Conservation (phyloP, 2,888 invertebrate genomes). For the Nephrotoma appendiculata region DNA sequence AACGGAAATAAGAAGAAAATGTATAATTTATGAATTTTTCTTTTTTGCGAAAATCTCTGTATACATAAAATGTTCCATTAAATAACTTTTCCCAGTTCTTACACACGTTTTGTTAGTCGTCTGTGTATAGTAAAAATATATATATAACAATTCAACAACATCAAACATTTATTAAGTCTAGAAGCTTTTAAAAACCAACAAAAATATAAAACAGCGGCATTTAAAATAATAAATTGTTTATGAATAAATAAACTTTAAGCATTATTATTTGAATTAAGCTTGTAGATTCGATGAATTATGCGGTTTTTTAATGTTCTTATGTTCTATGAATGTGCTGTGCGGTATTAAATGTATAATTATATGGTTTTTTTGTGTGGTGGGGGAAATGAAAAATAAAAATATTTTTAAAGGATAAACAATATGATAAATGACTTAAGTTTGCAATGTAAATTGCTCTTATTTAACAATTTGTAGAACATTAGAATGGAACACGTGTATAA, state of each 20-base stretch:
- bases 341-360: not conserved
- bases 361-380: not conserved
- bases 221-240: not conserved
- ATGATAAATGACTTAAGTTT: not conserved
- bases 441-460: not conserved
- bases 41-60: not conserved
- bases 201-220: not conserved
- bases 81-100: not conserved
- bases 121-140: not conserved
- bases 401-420: not conserved
- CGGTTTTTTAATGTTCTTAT: not conserved
- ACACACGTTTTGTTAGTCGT: not conserved
- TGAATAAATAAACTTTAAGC: not conserved
- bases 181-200: not conserved
- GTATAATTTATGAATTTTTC: not conserved
- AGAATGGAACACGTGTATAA: not conserved
- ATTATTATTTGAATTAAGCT: not conserved
- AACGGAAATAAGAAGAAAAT: not conserved
- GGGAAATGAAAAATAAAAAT: not conserved
- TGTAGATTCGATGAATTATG: not conserved
- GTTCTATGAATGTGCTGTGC: not conserved
- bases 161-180: not conserved
- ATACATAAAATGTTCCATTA: not conserved
- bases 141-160: not conserved
- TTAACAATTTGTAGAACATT: not conserved